Conservation (phyloP, 2,113 vertebrate species). For the cattle (Bos taurus) region DNA sequence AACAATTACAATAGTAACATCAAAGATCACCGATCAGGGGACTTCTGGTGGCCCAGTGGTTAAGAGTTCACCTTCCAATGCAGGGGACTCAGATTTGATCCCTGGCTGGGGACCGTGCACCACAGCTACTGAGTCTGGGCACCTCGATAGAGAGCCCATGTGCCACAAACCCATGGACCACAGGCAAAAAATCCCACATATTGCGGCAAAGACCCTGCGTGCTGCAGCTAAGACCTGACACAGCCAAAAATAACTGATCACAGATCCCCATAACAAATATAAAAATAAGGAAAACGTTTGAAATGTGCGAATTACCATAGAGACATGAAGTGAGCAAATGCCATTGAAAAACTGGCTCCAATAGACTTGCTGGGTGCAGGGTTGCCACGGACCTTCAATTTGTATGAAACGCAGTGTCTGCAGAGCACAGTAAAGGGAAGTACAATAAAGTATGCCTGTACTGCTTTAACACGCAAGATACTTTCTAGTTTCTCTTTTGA, state of each 20-base stretch:
- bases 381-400: background rate
- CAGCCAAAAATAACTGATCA: background rate
- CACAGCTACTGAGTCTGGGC: background rate
- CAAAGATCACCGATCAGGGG: background rate
- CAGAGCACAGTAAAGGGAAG: background rate
- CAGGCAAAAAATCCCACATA: background rate
- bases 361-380: background rate
- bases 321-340: background rate
- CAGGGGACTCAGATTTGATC: background rate
- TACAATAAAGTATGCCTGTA: background rate
- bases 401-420: background rate
- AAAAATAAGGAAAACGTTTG: background rate
- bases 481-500: background rate
- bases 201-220: background rate
- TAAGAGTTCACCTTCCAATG: background rate
- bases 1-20: background rate
- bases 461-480: background rate
- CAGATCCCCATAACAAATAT: background rate
- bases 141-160: background rate
- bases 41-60: background rate
- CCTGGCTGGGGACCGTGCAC: background rate
- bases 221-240: background rate
- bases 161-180: background rate
- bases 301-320: background rate
- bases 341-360: background rate